Evolutionary conservation across 1,140 invertebrate species (phyloP).

Genomic region (Subanguina moxae): DNA sequence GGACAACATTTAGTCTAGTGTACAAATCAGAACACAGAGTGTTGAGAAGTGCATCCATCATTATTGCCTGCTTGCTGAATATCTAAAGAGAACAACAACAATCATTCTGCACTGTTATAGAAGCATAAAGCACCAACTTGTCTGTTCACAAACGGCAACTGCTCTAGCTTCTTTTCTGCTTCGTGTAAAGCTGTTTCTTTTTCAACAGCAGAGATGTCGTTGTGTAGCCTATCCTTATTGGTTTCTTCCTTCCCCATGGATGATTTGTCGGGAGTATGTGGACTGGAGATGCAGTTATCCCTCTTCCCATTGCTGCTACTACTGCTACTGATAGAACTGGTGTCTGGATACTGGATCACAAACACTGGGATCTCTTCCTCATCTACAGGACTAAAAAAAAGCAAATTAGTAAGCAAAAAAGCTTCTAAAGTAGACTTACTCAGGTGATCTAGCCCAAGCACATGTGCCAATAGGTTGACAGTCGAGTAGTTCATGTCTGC

Average conservation of each 20-base stretch:
- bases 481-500: conserved; percentile 29
- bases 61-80: conserved; percentile 9
- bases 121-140: background rate
- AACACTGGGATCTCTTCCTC: background rate
- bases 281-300: too few species aligned
- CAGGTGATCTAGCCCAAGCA: conserved; percentile 28
- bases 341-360: conserved; percentile 3
- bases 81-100: background rate
- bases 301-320: background rate
- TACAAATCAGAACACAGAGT: conserved; percentile 2
- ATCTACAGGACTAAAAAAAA: background rate
- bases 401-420: background rate
- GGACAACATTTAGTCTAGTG: background rate
- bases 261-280: too few species aligned
- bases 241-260: too few species aligned
- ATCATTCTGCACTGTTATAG: too few species aligned
- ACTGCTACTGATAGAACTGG: background rate
- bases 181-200: background rate
- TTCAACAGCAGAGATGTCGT: background rate
- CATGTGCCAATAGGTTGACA: conserved; percentile 28
- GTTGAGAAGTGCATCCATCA: conserved; percentile 11
- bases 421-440: too few species aligned
- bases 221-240: background rate
- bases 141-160: background rate
- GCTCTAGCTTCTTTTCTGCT: background rate